A percentile compares a stretch with the other conserved stretches of the same genome.
Conservation (phyloP, 2,113 vertebrate species). For the Myiagra hebetior region DNA sequence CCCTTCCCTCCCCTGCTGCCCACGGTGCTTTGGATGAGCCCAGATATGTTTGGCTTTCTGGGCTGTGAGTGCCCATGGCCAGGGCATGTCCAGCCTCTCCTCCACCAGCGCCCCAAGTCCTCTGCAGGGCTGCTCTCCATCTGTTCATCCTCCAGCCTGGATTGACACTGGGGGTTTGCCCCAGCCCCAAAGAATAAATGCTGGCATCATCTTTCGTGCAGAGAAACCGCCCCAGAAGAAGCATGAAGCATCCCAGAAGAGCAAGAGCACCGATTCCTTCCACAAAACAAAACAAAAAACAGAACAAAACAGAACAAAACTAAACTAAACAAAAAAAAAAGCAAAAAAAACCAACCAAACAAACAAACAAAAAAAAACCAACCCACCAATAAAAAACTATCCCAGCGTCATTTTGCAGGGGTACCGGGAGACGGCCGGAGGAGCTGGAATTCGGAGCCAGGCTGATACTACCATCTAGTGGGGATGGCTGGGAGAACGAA, state of each 20-base stretch:
- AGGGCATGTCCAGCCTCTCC: background rate
- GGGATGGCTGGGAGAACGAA: background rate
- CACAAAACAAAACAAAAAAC: background rate
- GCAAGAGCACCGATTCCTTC: background rate
- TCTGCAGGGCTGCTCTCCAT: background rate
- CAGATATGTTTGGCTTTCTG: rapidly evolving
- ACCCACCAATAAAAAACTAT: no score
- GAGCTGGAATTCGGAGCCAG: background rate
- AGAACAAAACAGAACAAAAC: background rate
- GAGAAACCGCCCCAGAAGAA: background rate
- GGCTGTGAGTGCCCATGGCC: background rate
- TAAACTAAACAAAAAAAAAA: no score
- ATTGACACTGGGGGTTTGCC: rapidly evolving
- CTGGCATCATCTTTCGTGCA: rapidly evolving
- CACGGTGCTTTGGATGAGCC: background rate
- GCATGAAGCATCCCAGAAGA: rapidly evolving
- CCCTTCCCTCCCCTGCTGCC: background rate
- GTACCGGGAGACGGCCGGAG: rapidly evolving
- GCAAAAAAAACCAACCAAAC: no score
- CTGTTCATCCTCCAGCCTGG: background rate
- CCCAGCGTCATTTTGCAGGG: background rate
- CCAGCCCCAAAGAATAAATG: rapidly evolving
- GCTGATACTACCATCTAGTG: slow-evolving; percentile 31
- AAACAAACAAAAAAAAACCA: no score
- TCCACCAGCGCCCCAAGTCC: background rate